phyloP scores from a whole-genome alignment of 2,113 vertebrate species.

The Xenus cinereus region DNA sequence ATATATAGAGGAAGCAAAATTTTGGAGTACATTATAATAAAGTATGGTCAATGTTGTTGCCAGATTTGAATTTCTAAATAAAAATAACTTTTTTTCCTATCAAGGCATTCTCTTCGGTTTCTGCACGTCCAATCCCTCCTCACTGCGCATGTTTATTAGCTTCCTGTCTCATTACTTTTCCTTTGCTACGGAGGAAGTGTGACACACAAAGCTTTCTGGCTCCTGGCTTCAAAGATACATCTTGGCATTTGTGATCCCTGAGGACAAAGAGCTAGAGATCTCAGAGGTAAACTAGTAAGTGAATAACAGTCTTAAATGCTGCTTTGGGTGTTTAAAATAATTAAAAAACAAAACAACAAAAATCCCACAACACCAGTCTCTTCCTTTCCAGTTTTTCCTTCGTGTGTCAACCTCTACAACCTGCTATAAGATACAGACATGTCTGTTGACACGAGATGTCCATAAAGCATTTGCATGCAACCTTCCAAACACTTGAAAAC shows the following conservation, averaged over 20 bases:
- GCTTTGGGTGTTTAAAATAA: not conserved
- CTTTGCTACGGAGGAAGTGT: not conserved
- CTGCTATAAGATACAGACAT: accelerated
- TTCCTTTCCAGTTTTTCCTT: not conserved
- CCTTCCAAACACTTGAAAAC: not conserved
- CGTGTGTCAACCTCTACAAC: not conserved
- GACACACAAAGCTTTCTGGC: not conserved
- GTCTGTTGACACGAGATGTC: not conserved
- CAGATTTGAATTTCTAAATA: not conserved
- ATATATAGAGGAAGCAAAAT: not conserved
- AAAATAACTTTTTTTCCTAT: not conserved
- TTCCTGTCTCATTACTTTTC: not conserved
- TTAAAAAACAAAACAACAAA: too few relatives aligned
- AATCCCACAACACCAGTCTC: not conserved
- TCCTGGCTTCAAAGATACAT: not conserved
- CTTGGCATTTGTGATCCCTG: not conserved
- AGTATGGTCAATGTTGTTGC: not conserved
- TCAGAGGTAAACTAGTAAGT: not conserved
- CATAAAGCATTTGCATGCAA: not conserved
- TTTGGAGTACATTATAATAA: not conserved
- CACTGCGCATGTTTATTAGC: not conserved
- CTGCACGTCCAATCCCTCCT: not conserved
- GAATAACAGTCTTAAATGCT: not conserved
- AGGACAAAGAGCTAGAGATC: not conserved
- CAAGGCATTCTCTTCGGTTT: not conserved